Evolutionary conservation across 2,113 vertebrate genomes (phyloP).

Genomic region (Plestiodon gilberti): DNA sequence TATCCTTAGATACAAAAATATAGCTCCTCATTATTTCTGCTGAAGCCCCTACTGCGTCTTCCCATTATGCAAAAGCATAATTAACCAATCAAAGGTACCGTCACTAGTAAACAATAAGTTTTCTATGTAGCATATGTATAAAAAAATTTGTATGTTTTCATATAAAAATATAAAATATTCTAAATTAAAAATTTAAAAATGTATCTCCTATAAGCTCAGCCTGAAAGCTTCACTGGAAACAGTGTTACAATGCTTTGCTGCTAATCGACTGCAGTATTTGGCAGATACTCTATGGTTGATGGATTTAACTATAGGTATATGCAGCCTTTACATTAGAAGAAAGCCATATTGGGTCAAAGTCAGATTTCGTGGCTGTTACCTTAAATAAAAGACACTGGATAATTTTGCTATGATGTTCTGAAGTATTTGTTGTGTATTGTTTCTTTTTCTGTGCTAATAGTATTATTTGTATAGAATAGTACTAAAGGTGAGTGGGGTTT

Average conservation of each 20-base stretch:
- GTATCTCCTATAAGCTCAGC: slow-evolving; percentile 56
- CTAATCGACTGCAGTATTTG: slow-evolving; percentile 51
- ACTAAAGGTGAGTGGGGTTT: background rate
- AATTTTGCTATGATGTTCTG: slow-evolving; percentile 67
- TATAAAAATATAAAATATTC: slow-evolving; percentile 68
- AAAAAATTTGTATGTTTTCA: slow-evolving; percentile 76
- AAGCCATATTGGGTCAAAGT: slow-evolving; percentile 73
- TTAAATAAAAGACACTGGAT: slow-evolving; percentile 74
- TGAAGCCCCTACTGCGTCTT: slow-evolving; percentile 57
- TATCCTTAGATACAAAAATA: slow-evolving; percentile 57
- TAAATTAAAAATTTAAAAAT: slow-evolving; percentile 65
- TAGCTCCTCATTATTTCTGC: slow-evolving; percentile 62
- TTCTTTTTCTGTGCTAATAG: slow-evolving; percentile 41
- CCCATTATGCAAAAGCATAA: slow-evolving; percentile 62
- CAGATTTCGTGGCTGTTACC: slow-evolving; percentile 71
- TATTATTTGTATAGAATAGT: background rate
- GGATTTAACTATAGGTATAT: slow-evolving; percentile 66
- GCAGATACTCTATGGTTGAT: slow-evolving; percentile 57
- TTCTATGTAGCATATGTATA: slow-evolving; percentile 75
- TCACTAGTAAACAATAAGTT: slow-evolving; percentile 60
- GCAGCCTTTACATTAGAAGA: slow-evolving; percentile 71
- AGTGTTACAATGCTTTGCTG: slow-evolving; percentile 58
- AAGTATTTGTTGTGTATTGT: slow-evolving; percentile 60
- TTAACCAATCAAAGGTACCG: slow-evolving; percentile 59
- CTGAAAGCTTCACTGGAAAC: slow-evolving; percentile 61